Evolutionary conservation across 2,113 vertebrate species (phyloP).

Genomic region (Phoxinus phoxinus): DNA sequence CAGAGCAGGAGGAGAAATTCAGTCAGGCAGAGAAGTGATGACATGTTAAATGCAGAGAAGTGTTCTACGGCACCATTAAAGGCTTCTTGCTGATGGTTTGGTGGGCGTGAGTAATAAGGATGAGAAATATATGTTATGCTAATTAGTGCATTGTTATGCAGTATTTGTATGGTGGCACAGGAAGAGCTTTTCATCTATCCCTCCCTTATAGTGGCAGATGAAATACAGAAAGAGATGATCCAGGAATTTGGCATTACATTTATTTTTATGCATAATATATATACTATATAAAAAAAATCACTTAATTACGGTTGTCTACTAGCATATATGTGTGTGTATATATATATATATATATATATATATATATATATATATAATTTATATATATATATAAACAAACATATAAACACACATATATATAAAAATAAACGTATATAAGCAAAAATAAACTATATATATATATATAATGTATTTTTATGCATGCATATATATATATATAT

Average conservation of each 20-base stretch:
- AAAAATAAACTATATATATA: no score
- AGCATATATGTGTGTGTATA: no score
- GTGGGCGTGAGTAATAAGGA: neutral
- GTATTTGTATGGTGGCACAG: conserved; percentile 48
- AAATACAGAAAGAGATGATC: conserved; percentile 27
- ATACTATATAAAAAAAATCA: neutral
- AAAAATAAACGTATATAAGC: no score
- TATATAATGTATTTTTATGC: no score
- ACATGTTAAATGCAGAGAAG: conserved; percentile 25
- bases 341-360: no score
- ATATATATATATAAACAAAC: no score
- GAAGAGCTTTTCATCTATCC: conserved; percentile 48
- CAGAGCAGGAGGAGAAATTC: conserved; percentile 22
- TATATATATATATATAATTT: no score
- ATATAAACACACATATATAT: no score
- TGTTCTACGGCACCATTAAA: conserved; percentile 16
- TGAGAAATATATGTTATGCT: conserved; percentile 46
- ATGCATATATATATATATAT: no score
- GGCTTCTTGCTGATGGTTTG: neutral
- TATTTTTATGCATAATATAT: neutral
- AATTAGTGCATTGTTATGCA: conserved; percentile 55
- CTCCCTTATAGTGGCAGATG: conserved; percentile 35
- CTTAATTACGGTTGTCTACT: neutral
- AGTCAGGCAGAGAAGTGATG: conserved; percentile 30
- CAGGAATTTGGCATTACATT: neutral